Evolutionary conservation across 1,140 invertebrate genomes (phyloP).

Genomic region (Drosophila lacertosa): DNA sequence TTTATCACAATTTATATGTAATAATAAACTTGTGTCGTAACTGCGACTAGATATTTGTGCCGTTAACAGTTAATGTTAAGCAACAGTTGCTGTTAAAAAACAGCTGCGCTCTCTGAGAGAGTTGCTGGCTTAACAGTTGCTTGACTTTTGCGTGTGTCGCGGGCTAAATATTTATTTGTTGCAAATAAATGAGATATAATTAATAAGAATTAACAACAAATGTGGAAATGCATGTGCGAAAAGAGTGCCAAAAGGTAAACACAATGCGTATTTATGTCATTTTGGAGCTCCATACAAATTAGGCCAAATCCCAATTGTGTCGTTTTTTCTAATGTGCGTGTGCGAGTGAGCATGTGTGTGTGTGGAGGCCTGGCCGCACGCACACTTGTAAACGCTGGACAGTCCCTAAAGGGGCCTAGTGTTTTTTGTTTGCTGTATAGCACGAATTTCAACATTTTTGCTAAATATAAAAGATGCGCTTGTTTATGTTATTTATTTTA

Average conservation of each 20-base stretch:
- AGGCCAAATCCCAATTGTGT: constrained; percentile 46
- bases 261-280: constrained; percentile 33
- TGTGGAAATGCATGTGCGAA: not conserved
- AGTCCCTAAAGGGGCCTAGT: constrained; percentile 9
- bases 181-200: constrained; percentile 1
- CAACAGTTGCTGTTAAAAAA: not conserved
- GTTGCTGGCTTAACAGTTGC: constrained; percentile 6
- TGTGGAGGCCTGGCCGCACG: constrained; percentile 56
- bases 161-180: constrained; percentile 28
- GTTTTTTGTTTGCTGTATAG: constrained; percentile 13
- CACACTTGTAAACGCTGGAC: constrained; percentile 41
- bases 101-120: constrained; percentile 9
- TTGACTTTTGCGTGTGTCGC: constrained; percentile 16
- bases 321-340: constrained; percentile 40
- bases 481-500: constrained; percentile 25
- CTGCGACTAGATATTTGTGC: not conserved
- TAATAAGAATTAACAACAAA: not conserved
- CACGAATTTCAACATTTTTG: constrained; percentile 16
- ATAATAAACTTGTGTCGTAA: too few species aligned
- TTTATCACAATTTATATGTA: too few species aligned
- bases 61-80: not conserved
- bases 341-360: constrained; percentile 10
- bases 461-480: constrained; percentile 38
- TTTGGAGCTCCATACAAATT: constrained; percentile 29
- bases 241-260: constrained; percentile 23